Evolutionary conservation across 2,113 vertebrate genomes (phyloP), one percentile per base, ranked within the genome.

Genomic region (Psammodynastes pulverulentus): DNA sequence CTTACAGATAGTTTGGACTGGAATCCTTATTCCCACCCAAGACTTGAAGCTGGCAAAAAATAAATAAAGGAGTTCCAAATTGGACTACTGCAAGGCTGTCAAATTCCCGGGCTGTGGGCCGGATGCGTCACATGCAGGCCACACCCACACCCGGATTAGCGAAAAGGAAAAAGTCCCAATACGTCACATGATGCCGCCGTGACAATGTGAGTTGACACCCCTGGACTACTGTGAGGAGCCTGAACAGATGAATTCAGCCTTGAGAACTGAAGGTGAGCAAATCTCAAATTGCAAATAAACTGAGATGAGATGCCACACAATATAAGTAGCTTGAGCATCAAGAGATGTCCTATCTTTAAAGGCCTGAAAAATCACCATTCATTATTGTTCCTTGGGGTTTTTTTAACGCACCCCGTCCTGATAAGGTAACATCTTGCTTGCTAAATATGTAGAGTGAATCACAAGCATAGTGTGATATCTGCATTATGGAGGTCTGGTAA

Each of bases 111-210:
- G 17, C 52, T 1, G 5, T 1, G 4, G 17, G 17, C 52, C 17
- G 4, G 17, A 19, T 19, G 17, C 4, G 5, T 53, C 52, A 53
- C 4, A 0, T 53, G 4, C 5, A 19, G 17, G 52, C 52, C 52
- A 19, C 5, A 5, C 52, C 17, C 52, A 53, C 19, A 4, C 9
- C 52, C 19, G 17, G 17, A 19, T 21, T 21, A 53, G 52, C 17
- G 0, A 53, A 21, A 17, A 5, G 17, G 52, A 1, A 17, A 10
- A 53, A 21, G 52, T 53, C 17, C 52, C 4, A 5, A 53, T 53
- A 19, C 4, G 5, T 53, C 52, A 53, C 17, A 4, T 19, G 17
- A 53, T 1, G 2, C 17, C 1, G 5, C 17, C 1, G 0, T 53
- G 52, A 53, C 9, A 1, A 49, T 4, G 4, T 53, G 52, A 53